A percentile compares a stretch with the other conserved stretches of the same genome.
phyloP scores from a whole-genome alignment of 1,140 invertebrate genomes.

The Ylistrum balloti region DNA sequence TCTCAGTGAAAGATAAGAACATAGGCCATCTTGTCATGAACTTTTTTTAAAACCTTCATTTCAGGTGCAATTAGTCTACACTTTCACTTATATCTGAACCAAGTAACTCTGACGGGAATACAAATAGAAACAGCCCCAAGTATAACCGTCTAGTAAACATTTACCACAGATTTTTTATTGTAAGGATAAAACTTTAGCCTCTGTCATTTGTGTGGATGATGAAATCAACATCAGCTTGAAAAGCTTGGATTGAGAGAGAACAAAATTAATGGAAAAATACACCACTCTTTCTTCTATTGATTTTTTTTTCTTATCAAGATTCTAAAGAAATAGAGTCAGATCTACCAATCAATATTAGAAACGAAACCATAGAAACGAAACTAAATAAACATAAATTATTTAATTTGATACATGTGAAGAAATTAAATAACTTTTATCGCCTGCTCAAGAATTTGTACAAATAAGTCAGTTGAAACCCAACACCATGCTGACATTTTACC shows the following conservation, averaged over 20 bases:
- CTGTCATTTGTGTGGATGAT: not conserved
- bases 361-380: not conserved
- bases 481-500: slow-evolving; percentile 23
- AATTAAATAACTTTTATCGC: slow-evolving; percentile 40
- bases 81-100: not conserved
- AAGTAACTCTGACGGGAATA: not conserved
- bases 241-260: not conserved
- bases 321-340: not conserved
- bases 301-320: not conserved
- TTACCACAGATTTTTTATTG: not conserved
- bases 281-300: not conserved
- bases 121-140: not conserved
- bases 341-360: slow-evolving; percentile 15
- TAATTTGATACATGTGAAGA: slow-evolving; percentile 29
- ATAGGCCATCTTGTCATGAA: not conserved
- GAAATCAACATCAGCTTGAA: not conserved
- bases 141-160: not conserved
- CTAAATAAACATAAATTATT: slow-evolving; percentile 40
- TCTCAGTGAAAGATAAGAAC: not conserved
- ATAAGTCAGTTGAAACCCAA: not conserved
- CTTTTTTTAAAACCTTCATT: not conserved
- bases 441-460: slow-evolving; percentile 38
- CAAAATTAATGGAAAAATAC: not conserved
- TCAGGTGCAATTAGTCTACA: not conserved
- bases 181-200: not conserved